Evolutionary conservation across 2,113 vertebrate species (phyloP).

Genomic region (Corapipo altera): DNA sequence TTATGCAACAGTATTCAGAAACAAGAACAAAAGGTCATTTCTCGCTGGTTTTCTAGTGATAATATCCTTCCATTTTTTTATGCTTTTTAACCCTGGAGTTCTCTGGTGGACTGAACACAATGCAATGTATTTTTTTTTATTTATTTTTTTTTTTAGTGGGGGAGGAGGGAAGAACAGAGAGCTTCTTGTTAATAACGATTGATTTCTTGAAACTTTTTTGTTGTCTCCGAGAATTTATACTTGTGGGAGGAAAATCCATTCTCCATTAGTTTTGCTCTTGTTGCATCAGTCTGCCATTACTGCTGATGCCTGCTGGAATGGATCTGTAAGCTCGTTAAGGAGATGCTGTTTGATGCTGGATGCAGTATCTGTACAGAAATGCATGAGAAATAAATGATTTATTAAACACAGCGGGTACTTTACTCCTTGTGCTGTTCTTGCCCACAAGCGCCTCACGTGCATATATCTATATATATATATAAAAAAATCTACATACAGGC

Average conservation of each 20-base stretch:
- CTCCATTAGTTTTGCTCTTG: background rate
- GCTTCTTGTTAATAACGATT: background rate
- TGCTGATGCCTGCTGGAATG: background rate
- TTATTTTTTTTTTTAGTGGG: background rate
- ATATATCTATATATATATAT: rapidly evolving
- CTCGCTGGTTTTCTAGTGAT: background rate
- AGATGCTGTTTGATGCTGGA: background rate
- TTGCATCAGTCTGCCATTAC: background rate
- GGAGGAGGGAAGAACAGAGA: background rate
- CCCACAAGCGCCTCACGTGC: background rate
- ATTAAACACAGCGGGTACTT: background rate
- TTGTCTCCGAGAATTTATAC: background rate
- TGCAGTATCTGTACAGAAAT: background rate
- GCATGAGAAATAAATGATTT: background rate
- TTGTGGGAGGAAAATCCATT: background rate
- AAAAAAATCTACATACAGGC: rapidly evolving
- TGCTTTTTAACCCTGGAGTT: background rate
- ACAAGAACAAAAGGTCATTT: background rate
- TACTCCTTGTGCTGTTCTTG: background rate
- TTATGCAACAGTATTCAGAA: background rate
- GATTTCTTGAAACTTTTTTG: background rate
- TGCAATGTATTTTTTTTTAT: background rate
- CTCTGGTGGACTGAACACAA: background rate
- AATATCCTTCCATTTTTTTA: background rate
- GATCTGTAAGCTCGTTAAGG: background rate